Evolutionary conservation across 2,888 invertebrate species (phyloP), one percentile per base, ranked within the genome.

Genomic region (Plebejus melissa): DNA sequence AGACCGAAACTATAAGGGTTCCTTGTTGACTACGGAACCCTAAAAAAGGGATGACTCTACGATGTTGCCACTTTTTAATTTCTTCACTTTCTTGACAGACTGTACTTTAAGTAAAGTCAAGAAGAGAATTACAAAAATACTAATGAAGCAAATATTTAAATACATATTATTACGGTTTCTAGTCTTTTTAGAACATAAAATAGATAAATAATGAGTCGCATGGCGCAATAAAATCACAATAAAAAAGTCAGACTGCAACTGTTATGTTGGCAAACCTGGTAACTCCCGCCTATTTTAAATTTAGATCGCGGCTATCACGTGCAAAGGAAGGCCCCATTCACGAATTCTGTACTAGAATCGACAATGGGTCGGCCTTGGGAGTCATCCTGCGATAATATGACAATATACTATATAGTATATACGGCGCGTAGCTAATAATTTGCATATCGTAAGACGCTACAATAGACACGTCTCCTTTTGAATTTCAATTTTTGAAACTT

Each of bases 401-500:
- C 77, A 79, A 79, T 75, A 69, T 28, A 46, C 77, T 76, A 79
- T 80, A 80, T 77, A 75, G 79, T 77, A 80, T 80, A 79, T 81
- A 75, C 74, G 77, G 77, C 79, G 82, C 81, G 80, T 79, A 80
- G 78, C 75, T 77, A 78, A 65, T 69, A 57, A 80, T 82, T 81
- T 77, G 77, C 82, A 80, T 81, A 79, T 76, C 71, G 71, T 41
- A 70, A 70, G 71, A 71, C 41, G 22, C 32, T 50, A 50, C 50
- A 71, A 71, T 50, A 50, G 11, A 50, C 7, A 6, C n/a, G 57
- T 57, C 57, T 58, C 1, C 58, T 58, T 22, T 9, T 58, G 58
- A 58, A 70, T 69, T 69, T 38, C 36, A 38, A 69, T 41, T 70
- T 70, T 7, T 46, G 36, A 70, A 38, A n/a, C 7, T 65, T 69